phyloP scores from a whole-genome alignment of 2,113 vertebrate species.

The Ptilorrhoa leucosticta region DNA sequence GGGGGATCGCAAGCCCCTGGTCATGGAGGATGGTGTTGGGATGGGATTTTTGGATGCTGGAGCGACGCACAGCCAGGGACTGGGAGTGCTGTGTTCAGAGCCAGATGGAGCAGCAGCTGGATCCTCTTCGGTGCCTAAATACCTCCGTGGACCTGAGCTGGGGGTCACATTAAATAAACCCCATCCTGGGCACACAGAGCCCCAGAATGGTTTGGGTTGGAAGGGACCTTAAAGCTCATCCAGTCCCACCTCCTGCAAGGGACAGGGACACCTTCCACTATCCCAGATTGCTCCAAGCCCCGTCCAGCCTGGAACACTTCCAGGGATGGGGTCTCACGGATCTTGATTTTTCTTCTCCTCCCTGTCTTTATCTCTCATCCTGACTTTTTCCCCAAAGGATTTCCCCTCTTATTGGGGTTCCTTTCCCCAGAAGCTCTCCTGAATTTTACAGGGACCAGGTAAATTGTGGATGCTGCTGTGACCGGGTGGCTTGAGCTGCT shows the following conservation, averaged over 20 bases:
- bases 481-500: neutral
- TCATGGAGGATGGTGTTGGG: fast-evolving
- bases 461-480: neutral
- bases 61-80: neutral
- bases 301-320: fast-evolving
- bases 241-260: neutral
- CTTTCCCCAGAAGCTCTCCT: neutral
- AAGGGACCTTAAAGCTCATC: neutral
- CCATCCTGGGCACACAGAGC: neutral
- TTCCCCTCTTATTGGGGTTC: neutral
- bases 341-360: neutral
- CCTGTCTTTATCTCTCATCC: neutral
- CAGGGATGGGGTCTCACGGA: neutral
- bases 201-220: neutral
- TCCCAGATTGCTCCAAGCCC: neutral
- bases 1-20: neutral
- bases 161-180: neutral
- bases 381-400: neutral
- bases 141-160: neutral
- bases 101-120: neutral
- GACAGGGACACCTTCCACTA: neutral
- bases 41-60: neutral
- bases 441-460: neutral
- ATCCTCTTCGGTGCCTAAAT: neutral
- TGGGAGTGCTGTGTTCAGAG: neutral